These are phyloP conservation scores for Protophormia terraenovae DNA, from an alignment of 2,888 invertebrate species.

Conservation along the genomic window DNA sequence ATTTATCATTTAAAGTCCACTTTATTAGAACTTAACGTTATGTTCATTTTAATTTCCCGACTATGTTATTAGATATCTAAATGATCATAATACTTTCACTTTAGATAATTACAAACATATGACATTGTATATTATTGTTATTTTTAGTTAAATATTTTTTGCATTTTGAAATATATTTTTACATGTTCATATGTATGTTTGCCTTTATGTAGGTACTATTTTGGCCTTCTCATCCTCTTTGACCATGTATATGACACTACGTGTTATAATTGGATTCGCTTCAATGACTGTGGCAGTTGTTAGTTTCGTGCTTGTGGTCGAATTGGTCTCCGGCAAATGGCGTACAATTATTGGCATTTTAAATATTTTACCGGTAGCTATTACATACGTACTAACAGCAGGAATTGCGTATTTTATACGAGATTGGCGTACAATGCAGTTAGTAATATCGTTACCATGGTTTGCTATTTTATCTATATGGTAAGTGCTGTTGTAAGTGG, in stretches of 20 bases:
- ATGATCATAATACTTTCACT: too few relatives aligned
- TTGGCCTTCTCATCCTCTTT: slow-evolving; percentile 85
- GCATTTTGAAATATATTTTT: background rate
- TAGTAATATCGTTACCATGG: slow-evolving; percentile 84
- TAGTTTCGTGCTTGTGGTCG: slow-evolving; percentile 86
- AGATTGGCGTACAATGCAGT: slow-evolving; percentile 83
- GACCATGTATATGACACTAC: slow-evolving; percentile 83
- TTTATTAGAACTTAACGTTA: too few relatives aligned
- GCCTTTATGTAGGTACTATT: slow-evolving; percentile 78
- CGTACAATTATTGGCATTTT: slow-evolving; percentile 85
- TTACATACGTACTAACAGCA: slow-evolving; percentile 84
- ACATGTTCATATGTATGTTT: background rate
- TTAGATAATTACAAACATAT: too few relatives aligned
- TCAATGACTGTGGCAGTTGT: slow-evolving; percentile 86
- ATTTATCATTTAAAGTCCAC: too few relatives aligned
- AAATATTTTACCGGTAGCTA: slow-evolving; percentile 85
- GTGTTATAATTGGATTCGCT: slow-evolving; percentile 85
- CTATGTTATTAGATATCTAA: too few relatives aligned
- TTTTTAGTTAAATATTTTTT: too few relatives aligned
- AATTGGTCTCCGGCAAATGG: slow-evolving; percentile 86
- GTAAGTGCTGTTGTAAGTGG: slow-evolving; percentile 77
- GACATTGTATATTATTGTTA: too few relatives aligned
- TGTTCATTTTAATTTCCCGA: too few relatives aligned
- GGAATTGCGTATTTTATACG: slow-evolving; percentile 84
- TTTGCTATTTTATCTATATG: slow-evolving; percentile 83